Evolutionary conservation across 2,113 vertebrate genomes (phyloP).

Genomic region (Tapirus terrestris): DNA sequence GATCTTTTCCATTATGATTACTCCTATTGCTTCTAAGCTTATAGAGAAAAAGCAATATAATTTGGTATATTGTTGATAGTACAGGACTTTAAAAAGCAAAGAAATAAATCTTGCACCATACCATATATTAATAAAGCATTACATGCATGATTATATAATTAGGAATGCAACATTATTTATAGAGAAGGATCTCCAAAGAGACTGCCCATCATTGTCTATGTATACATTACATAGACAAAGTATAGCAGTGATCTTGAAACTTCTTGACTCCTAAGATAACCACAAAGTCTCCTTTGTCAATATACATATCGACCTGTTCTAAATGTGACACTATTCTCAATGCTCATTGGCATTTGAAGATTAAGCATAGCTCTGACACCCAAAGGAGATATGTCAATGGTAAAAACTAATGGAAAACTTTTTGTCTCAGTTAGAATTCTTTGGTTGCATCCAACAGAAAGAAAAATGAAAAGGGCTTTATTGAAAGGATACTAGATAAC

Average conservation of each 20-base stretch:
- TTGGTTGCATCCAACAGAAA: slow-evolving; percentile 2
- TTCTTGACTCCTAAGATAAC: slow-evolving; percentile 51
- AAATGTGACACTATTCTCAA: slow-evolving; percentile 48
- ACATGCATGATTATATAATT: background rate
- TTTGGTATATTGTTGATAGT: background rate
- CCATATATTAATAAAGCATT: slow-evolving; percentile 7
- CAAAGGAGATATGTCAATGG: background rate
- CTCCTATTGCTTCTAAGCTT: background rate
- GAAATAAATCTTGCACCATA: background rate
- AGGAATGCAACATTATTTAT: background rate
- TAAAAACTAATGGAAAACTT: slow-evolving; percentile 57
- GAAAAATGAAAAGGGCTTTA: background rate
- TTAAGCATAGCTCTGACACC: slow-evolving; percentile 42
- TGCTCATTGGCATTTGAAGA: slow-evolving; percentile 55
- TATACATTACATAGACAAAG: slow-evolving; percentile 20
- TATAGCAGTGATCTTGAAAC: slow-evolving; percentile 54
- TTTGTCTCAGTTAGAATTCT: slow-evolving; percentile 7
- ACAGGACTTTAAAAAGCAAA: background rate
- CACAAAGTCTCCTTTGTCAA: slow-evolving; percentile 54
- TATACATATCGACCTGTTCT: slow-evolving; percentile 28
- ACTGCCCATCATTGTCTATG: slow-evolving; percentile 8
- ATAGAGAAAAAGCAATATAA: background rate
- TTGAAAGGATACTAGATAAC: background rate
- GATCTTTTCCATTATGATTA: background rate
- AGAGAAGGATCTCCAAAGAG: slow-evolving; percentile 11